Conservation (phyloP, 2,888 invertebrate genomes). For the Taenaris catops region DNA sequence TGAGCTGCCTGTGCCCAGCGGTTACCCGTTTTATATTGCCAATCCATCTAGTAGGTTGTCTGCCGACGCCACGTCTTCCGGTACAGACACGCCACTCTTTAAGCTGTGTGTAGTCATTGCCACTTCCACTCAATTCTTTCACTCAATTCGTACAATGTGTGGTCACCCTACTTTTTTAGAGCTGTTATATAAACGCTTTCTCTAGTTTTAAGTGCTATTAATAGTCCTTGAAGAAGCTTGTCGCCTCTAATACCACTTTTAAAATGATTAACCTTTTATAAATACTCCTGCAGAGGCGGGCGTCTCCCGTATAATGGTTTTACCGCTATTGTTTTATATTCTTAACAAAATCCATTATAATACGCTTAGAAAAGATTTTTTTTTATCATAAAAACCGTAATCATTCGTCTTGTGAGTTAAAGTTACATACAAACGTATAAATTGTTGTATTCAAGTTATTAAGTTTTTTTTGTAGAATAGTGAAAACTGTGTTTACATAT, state of each 20-base stretch:
- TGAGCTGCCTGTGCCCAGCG: too few relatives aligned
- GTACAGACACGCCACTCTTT: too few relatives aligned
- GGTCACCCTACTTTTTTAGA: conserved; percentile 14
- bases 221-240: conserved; percentile 17
- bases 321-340: background rate
- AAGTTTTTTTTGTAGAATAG: too few relatives aligned
- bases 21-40: too few relatives aligned
- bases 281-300: conserved; percentile 11
- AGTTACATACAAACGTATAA: too few relatives aligned
- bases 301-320: conserved; percentile 8
- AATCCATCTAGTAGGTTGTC: too few relatives aligned
- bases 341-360: background rate
- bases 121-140: conserved; percentile 2
- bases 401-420: too few relatives aligned
- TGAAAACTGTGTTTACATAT: too few relatives aligned
- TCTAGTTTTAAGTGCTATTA: conserved; percentile 19
- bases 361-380: too few relatives aligned
- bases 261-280: conserved; percentile 20
- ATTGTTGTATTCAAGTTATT: too few relatives aligned
- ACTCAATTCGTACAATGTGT: conserved; percentile 2
- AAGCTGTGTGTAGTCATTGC: background rate
- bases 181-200: conserved; percentile 16
- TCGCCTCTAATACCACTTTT: conserved; percentile 18
- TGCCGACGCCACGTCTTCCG: too few relatives aligned
- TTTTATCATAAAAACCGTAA: too few relatives aligned